phyloP scores from a whole-genome alignment of 2,113 vertebrate genomes.

The Dromas ardeola region DNA sequence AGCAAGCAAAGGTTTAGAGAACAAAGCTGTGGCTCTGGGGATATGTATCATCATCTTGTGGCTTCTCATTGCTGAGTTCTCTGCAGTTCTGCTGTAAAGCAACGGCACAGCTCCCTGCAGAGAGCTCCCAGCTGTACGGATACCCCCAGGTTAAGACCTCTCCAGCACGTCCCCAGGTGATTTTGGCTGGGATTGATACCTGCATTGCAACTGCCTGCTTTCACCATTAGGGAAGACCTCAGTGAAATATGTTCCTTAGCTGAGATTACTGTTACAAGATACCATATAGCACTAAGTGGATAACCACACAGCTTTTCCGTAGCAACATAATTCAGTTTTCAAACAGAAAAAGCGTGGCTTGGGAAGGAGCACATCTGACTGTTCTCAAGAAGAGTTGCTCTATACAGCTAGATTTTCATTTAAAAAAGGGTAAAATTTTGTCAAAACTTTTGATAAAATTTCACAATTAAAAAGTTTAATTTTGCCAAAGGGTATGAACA shows the following conservation, averaged over 20 bases:
- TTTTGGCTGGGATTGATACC: neutral
- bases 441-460: neutral
- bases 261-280: neutral
- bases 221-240: neutral
- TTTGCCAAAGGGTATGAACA: neutral
- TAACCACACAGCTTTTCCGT: neutral
- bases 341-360: neutral
- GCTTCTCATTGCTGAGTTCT: neutral
- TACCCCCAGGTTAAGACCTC: neutral
- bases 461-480: neutral
- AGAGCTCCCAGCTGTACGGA: neutral
- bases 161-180: too few species aligned
- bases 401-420: neutral
- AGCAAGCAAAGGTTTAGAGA: neutral
- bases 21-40: neutral
- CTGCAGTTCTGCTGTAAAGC: neutral
- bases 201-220: neutral
- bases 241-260: neutral
- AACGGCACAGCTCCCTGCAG: neutral
- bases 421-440: neutral
- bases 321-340: neutral
- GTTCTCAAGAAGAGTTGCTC: neutral
- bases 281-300: neutral
- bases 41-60: accelerated
- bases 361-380: neutral